Evolutionary conservation across 2,113 vertebrate genomes (phyloP).

Genomic region (Camelus bactrianus): DNA sequence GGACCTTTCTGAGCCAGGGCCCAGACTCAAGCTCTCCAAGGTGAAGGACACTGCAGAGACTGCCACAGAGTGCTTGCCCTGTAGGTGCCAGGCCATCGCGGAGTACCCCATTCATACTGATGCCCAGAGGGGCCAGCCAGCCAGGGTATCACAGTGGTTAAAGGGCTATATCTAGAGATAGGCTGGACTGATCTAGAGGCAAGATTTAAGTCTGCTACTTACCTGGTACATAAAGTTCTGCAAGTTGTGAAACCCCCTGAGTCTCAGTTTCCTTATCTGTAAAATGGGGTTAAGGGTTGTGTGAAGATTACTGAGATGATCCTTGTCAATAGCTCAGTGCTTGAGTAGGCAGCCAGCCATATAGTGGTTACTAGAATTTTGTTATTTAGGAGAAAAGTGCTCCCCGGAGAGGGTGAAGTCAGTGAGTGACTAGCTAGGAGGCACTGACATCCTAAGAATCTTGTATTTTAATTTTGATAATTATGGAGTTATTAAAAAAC

Average conservation of each 20-base stretch:
- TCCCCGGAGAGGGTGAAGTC: background rate
- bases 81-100: background rate
- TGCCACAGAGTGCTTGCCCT: background rate
- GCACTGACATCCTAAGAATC: background rate
- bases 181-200: background rate
- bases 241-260: background rate
- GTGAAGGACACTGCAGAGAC: background rate
- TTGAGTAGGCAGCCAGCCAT: background rate
- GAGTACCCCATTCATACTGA: rapidly evolving
- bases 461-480: background rate
- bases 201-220: background rate
- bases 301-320: background rate
- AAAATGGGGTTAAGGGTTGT: background rate
- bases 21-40: background rate
- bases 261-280: constrained; percentile 33
- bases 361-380: background rate
- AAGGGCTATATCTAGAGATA: background rate
- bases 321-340: background rate
- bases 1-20: background rate
- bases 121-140: background rate
- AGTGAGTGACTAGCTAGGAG: background rate
- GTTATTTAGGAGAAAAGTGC: background rate
- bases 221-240: background rate
- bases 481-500: background rate
- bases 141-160: background rate